phyloP scores from a whole-genome alignment of 2,113 vertebrate species.

The Callospermophilus lateralis region DNA sequence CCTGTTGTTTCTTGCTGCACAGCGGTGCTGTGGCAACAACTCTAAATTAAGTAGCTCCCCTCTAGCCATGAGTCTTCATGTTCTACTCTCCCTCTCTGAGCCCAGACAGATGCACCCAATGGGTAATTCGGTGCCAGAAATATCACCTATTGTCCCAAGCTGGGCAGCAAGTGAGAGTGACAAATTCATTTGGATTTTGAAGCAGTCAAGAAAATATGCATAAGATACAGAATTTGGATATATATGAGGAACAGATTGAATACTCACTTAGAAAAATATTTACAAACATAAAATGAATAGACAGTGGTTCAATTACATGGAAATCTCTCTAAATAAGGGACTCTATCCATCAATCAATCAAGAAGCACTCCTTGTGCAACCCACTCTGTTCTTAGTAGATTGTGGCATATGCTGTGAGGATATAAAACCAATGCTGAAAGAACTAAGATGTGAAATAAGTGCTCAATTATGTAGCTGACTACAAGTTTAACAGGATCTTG shows the following conservation, averaged over 20 bases:
- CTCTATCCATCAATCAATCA: slow-evolving; percentile 58
- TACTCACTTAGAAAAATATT: slow-evolving; percentile 70
- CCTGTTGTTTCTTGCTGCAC: neutral
- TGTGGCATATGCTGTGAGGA: neutral
- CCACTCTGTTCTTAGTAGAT: slow-evolving; percentile 57
- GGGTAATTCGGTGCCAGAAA: neutral
- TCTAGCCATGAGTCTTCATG: neutral
- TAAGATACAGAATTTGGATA: slow-evolving; percentile 43
- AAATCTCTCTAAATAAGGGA: slow-evolving; percentile 68
- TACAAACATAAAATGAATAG: slow-evolving; percentile 72
- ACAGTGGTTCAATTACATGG: slow-evolving; percentile 62
- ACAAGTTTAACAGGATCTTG: slow-evolving; percentile 15
- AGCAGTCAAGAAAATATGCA: slow-evolving; percentile 41
- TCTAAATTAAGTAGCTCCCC: neutral
- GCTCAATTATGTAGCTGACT: neutral
- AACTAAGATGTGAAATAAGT: slow-evolving; percentile 56
- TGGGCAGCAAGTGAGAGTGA: neutral
- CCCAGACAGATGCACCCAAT: neutral
- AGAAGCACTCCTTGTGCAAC: slow-evolving; percentile 45
- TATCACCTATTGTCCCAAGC: neutral
- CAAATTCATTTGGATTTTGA: neutral
- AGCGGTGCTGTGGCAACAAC: neutral
- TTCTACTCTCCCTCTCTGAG: neutral
- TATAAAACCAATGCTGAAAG: slow-evolving; percentile 40
- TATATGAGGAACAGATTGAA: slow-evolving; percentile 49